Evolutionary conservation across 2,888 invertebrate genomes (phyloP).

Genomic region (Rotaria magnacalcarata): DNA sequence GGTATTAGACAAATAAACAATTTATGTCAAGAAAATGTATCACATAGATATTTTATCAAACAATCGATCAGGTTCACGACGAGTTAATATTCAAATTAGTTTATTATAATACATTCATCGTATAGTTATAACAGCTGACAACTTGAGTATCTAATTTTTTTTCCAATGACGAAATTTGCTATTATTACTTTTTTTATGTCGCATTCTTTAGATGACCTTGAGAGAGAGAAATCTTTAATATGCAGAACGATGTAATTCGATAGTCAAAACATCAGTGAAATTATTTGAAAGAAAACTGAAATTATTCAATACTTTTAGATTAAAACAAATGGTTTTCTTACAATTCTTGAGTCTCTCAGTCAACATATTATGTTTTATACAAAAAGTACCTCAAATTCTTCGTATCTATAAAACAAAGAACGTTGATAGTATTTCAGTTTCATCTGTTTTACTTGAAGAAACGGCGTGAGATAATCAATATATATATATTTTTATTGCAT

Average conservation of each 20-base stretch:
- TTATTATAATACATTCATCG: neutral
- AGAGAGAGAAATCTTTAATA: no score
- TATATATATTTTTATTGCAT: no score
- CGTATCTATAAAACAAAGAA: neutral
- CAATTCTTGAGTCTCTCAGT: neutral
- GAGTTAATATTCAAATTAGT: neutral
- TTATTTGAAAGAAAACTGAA: neutral
- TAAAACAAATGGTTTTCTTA: neutral
- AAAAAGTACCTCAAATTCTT: neutral
- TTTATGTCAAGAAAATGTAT: neutral
- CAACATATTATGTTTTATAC: neutral
- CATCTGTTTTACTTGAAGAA: neutral
- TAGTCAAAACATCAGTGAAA: no score
- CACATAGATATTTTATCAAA: neutral
- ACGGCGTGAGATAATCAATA: neutral
- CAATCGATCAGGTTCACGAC: neutral
- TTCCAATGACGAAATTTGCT: neutral
- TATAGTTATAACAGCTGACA: neutral
- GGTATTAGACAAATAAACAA: no score
- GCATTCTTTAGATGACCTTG: no score
- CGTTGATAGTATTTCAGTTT: neutral
- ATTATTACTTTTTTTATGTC: neutral
- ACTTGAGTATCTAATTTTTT: no score
- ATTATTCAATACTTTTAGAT: neutral
- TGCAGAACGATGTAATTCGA: no score